A percentile compares a stretch with the other conserved stretches of the same genome.
These are phyloP conservation scores for Aplidium turbinatum DNA, from an alignment of 23 tunicate genomes.

Conservation along the genomic window DNA sequence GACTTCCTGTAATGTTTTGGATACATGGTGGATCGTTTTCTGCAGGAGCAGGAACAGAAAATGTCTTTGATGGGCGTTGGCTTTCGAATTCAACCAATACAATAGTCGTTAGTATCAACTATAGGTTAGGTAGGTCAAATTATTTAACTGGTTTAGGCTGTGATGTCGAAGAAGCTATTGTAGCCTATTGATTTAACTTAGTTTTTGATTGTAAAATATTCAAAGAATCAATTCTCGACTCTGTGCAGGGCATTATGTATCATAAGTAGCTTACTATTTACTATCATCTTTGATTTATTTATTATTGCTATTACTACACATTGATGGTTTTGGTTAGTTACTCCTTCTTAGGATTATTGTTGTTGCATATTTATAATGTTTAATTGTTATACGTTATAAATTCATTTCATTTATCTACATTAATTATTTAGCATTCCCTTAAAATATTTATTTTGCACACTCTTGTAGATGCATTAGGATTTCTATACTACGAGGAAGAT, in stretches of 20 bases:
- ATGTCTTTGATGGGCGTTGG: neutral
- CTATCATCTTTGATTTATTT: too few species aligned
- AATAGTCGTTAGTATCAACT: slow-evolving; percentile 21
- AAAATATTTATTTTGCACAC: neutral
- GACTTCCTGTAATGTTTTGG: slow-evolving; percentile 44
- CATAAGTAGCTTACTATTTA: too few species aligned
- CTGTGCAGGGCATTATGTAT: too few species aligned
- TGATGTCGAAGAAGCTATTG: neutral
- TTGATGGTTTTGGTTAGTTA: too few species aligned
- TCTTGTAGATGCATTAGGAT: slow-evolving; percentile 60
- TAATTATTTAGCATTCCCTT: too few species aligned
- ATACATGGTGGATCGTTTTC: slow-evolving; percentile 40
- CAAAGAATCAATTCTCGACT: too few species aligned
- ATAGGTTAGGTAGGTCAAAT: slow-evolving; percentile 10
- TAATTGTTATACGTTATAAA: too few species aligned
- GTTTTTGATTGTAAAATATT: too few species aligned
- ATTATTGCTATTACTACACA: too few species aligned
- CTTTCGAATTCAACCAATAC: slow-evolving; percentile 14
- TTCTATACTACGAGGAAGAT: slow-evolving; percentile 14
- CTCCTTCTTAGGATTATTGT: too few species aligned
- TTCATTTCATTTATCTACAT: too few species aligned
- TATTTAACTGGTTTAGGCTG: neutral
- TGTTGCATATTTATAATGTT: too few species aligned
- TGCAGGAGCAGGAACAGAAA: slow-evolving; percentile 20
- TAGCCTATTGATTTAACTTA: neutral